These are phyloP conservation scores for Meiosimyza platycephala DNA, from an alignment of 2,888 invertebrate species.

Conservation along the genomic window DNA sequence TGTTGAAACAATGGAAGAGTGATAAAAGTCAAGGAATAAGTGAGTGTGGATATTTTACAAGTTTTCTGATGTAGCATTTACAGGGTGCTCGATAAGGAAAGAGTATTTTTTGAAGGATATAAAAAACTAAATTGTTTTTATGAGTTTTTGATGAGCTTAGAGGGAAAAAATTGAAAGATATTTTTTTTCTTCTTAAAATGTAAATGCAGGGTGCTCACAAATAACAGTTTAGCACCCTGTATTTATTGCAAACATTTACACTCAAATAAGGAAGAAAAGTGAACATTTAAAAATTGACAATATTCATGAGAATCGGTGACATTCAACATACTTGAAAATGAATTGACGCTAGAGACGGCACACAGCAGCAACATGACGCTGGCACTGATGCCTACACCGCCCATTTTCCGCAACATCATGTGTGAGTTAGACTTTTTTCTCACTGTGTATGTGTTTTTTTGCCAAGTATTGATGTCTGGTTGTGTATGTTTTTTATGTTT, in stretches of 20 bases:
- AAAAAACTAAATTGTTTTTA: slow-evolving; percentile 12
- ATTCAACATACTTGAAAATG: slow-evolving; percentile 64
- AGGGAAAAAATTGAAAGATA: slow-evolving; percentile 1
- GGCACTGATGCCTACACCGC: slow-evolving; percentile 47
- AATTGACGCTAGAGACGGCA: slow-evolving; percentile 58
- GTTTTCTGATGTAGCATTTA: background rate
- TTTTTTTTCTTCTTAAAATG: background rate
- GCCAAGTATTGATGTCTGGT: slow-evolving; percentile 24
- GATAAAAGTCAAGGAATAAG: background rate
- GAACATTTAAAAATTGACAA: too few species aligned
- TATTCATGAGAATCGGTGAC: background rate
- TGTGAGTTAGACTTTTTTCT: slow-evolving; percentile 21
- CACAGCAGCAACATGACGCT: slow-evolving; percentile 54
- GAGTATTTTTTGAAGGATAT: background rate
- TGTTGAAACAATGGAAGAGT: background rate
- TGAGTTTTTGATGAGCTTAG: slow-evolving; percentile 25
- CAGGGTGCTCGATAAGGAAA: background rate
- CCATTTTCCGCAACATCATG: slow-evolving; percentile 48
- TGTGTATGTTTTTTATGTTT: slow-evolving; percentile 20
- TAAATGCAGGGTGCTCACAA: background rate
- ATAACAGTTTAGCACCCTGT: background rate
- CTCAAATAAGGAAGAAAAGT: background rate
- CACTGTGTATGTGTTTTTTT: slow-evolving; percentile 15
- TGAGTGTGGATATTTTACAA: background rate
- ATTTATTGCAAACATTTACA: slow-evolving; percentile 6